Conservation (phyloP, 2,797 vertebrate species). For the Taenioides sp. region DNA sequence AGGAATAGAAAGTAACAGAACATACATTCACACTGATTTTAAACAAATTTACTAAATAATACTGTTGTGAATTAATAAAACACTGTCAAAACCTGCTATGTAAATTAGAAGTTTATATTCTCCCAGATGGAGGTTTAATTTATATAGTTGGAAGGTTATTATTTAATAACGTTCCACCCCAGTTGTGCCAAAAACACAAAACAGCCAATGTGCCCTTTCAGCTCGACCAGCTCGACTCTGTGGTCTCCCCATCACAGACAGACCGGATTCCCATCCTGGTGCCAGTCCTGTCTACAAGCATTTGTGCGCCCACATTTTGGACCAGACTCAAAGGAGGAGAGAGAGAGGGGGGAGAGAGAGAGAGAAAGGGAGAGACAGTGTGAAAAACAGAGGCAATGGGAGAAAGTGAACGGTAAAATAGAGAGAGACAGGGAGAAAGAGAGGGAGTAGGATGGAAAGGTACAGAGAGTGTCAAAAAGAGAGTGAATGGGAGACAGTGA, state of each 20-base stretch:
- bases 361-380: slow-evolving; percentile 4
- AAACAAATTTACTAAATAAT: neutral
- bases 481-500: neutral
- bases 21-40: neutral
- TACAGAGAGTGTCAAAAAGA: slow-evolving; percentile 15
- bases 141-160: slow-evolving; percentile 27
- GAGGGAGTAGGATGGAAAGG: slow-evolving; percentile 26
- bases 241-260: slow-evolving; percentile 36
- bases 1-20: neutral
- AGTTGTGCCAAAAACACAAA: slow-evolving; percentile 48
- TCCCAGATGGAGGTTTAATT: slow-evolving; percentile 11
- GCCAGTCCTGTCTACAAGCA: slow-evolving; percentile 35
- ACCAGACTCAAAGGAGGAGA: slow-evolving; percentile 20
- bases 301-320: slow-evolving; percentile 27
- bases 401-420: neutral
- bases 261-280: slow-evolving; percentile 48
- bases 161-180: slow-evolving; percentile 21
- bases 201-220: slow-evolving; percentile 56
- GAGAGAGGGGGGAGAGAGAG: slow-evolving; percentile 3
- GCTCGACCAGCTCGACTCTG: slow-evolving; percentile 35
- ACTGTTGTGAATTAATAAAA: neutral
- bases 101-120: neutral
- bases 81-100: neutral
- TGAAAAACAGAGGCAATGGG: neutral
- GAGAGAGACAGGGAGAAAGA: neutral